These are phyloP conservation scores for Hydropotes inermis DNA, from an alignment of 2,113 vertebrate genomes.

Conservation along the genomic window DNA sequence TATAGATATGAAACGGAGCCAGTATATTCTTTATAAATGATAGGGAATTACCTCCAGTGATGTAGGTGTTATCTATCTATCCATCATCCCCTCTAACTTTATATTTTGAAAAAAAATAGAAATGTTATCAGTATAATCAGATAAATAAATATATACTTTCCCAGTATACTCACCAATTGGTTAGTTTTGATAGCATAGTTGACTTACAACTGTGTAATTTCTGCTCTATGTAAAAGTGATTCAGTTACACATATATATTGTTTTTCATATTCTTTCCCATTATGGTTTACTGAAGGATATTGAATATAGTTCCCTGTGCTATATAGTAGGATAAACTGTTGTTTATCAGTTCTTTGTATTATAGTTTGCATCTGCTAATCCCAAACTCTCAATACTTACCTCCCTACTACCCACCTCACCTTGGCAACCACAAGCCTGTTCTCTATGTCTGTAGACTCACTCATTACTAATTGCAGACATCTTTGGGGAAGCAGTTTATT, in stretches of 20 bases:
- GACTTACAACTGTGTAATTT: neutral
- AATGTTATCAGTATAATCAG: neutral
- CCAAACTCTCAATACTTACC: neutral
- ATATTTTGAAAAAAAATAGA: neutral
- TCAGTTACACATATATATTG: neutral
- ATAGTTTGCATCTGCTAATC: neutral
- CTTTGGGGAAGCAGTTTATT: neutral
- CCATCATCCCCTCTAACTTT: neutral
- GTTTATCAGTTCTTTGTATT: neutral
- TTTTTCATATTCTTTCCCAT: neutral
- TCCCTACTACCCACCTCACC: neutral
- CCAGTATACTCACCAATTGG: neutral
- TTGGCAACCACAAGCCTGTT: neutral
- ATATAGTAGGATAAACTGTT: neutral
- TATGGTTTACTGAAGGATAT: neutral
- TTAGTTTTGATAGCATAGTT: neutral
- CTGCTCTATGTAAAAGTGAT: neutral
- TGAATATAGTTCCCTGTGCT: neutral
- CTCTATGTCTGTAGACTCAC: neutral
- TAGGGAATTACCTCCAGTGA: neutral
- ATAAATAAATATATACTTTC: neutral
- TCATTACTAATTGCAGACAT: neutral
- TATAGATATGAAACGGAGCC: neutral
- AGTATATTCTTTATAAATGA: neutral
- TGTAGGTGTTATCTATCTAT: neutral